Evolutionary conservation across 2,113 vertebrate species (phyloP), one percentile per base, ranked within the genome.

Genomic region (Entomyzon cyanotis): DNA sequence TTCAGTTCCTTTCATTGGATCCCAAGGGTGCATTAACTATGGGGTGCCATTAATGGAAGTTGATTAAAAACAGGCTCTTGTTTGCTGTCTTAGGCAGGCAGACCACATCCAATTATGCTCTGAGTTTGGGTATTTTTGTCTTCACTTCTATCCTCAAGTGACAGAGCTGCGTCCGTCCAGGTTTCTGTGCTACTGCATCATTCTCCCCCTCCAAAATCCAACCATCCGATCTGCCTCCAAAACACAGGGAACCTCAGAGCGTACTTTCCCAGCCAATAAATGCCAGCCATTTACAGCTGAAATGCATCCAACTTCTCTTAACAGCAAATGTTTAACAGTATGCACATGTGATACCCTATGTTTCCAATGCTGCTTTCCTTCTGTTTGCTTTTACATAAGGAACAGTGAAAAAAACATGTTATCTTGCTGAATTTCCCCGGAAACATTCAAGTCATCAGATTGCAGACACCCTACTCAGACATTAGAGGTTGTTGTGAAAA

Each of bases 291-390:
- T 5, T 12, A 35, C 1, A 9, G 15, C 0, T 68, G 44, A 89
- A 87, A 88, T 14, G 7, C 23, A 52, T 21, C 73, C 87, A 94
- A 6, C 27, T 67, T 33, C 21, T 50, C 47, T 42, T 58, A 39
- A 42, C 28, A 68, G 37, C 53, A 44, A 49, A 55, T 44, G 24
- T 49, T 89, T 55, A 47, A 42, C 67, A 81, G 59, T 5, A 65
- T 80, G 15, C 24, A 31, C 0, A 0, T 11, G 1, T 1, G 2
- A 75, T 22, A 59, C 89, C 39, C 47, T n/a, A 1, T 58, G 41
- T 25, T 73, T 46, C 55, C 7, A 7, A 22, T 3, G 33, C 18
- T 53, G 37, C 42, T 70, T 81, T 70, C 53, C 19, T 80, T 83
- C 68, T 58, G 50, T 19, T 67, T 74, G 47, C 42, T 64, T 78